Evolutionary conservation across 1,140 invertebrate genomes (phyloP), one percentile per base, ranked within the genome.

Genomic region (Eupristina koningsbergeri): DNA sequence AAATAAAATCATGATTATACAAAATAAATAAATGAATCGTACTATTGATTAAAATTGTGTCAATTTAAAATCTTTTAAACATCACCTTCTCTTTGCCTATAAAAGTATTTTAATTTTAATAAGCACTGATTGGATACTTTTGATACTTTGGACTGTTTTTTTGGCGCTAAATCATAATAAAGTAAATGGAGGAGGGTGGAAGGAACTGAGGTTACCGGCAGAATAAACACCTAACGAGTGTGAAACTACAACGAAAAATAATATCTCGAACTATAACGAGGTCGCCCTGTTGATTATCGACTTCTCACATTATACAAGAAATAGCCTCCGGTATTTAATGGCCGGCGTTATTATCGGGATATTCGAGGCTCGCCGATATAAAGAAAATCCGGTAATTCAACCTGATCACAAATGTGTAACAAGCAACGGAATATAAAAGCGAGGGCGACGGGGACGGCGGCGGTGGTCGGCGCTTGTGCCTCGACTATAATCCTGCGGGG

Each of bases 291-390:
- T 85, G 87, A 87, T 87, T 87, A 88, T 85, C 86, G 83, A 85
- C 84, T 87, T 87, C 87, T 89, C 85, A 85, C 86, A 85, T 80
- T 84, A 78, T 85, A 87, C 80, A 84, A 88, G 86, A 88, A 87
- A 86, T 86, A 81, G 77, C 77, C 64, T 63, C 73, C 86, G 78
- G 85, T 86, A 85, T 86, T 86, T 90, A 90, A 90, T 87, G 87
- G 80, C 77, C 76, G 81, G 67, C 84, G 86, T 87, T 87, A 90
- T 91, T 90, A 90, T 89, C 89, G 87, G 85, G 85, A 90, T 88
- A 91, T 91, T 91, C 86, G 89, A 87, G 87, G 79, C 86, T 79
- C 87, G 87, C 85, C 53, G 47, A 73, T 73, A 71, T 47, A 39
- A 83, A 83, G 74, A 73, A 83, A 83, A 83, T 78, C 82, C 82